A percentile compares a stretch with the other conserved stretches of the same genome.
Conservation (phyloP, 2,888 invertebrate species). For the Ochropleura plecta region DNA sequence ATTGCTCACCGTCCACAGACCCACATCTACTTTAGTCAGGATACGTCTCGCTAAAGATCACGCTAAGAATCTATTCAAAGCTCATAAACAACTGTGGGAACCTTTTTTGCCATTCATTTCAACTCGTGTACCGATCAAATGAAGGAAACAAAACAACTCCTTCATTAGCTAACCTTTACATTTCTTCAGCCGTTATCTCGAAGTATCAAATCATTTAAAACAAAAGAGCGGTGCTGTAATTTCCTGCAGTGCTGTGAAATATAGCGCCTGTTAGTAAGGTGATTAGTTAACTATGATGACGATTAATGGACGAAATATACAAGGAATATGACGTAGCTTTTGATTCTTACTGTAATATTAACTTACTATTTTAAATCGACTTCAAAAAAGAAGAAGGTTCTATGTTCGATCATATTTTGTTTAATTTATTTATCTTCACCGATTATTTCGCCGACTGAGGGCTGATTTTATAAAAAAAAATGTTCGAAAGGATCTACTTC, state of each 20-base stretch:
- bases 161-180: slow-evolving; percentile 30
- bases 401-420: too few relatives aligned
- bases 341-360: background rate
- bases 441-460: too few relatives aligned
- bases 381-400: too few relatives aligned
- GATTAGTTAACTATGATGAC: slow-evolving; percentile 58
- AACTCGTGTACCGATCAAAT: slow-evolving; percentile 21
- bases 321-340: background rate
- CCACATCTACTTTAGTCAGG: too few relatives aligned
- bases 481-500: too few relatives aligned
- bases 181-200: slow-evolving; percentile 57
- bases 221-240: slow-evolving; percentile 59
- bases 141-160: slow-evolving; percentile 20
- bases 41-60: background rate
- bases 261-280: slow-evolving; percentile 42
- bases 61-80: background rate
- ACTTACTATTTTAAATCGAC: background rate
- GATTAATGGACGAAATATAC: slow-evolving; percentile 45
- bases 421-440: too few relatives aligned
- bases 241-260: slow-evolving; percentile 57
- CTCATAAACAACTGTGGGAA: background rate
- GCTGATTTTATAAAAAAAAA: too few relatives aligned
- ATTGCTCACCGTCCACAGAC: too few relatives aligned
- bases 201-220: slow-evolving; percentile 64
- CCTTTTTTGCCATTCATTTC: background rate